phyloP scores from a whole-genome alignment of 2,113 vertebrate species.

The Campylomormyrus numenius region DNA sequence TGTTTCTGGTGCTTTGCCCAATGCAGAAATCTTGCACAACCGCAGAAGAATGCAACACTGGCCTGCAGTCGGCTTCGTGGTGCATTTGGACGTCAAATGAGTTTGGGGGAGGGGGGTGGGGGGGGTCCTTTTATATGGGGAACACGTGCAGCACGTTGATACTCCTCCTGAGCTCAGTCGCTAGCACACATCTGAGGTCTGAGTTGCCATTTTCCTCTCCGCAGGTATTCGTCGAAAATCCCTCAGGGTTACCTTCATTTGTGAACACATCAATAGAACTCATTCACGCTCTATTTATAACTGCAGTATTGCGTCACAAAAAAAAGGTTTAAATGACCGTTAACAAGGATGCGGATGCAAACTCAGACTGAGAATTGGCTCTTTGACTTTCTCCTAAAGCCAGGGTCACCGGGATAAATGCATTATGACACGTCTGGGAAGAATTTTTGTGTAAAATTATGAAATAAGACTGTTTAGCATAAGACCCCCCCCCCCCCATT shows the following conservation, averaged over 20 bases:
- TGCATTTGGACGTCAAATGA: neutral
- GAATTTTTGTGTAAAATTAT: neutral
- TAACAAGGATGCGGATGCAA: neutral
- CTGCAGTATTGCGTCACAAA: neutral
- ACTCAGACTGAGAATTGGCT: neutral
- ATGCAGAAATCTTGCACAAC: constrained; percentile 12
- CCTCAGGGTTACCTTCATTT: neutral
- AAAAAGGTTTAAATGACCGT: neutral
- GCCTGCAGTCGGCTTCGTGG: neutral
- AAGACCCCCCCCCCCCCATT: neutral
- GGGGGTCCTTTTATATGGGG: neutral
- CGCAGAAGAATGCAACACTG: neutral
- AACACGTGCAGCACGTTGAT: neutral
- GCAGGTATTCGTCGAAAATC: neutral
- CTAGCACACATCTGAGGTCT: neutral
- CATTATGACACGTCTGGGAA: neutral
- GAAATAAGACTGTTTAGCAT: neutral
- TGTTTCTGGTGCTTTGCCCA: neutral
- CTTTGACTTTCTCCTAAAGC: neutral
- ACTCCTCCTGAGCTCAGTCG: neutral
- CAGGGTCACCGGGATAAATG: neutral
- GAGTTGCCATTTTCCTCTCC: neutral
- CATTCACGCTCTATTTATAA: neutral
- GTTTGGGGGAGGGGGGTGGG: neutral
- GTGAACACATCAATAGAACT: neutral